Evolutionary conservation across 1,140 invertebrate species (phyloP).

Genomic region (Cotesia glomerata): DNA sequence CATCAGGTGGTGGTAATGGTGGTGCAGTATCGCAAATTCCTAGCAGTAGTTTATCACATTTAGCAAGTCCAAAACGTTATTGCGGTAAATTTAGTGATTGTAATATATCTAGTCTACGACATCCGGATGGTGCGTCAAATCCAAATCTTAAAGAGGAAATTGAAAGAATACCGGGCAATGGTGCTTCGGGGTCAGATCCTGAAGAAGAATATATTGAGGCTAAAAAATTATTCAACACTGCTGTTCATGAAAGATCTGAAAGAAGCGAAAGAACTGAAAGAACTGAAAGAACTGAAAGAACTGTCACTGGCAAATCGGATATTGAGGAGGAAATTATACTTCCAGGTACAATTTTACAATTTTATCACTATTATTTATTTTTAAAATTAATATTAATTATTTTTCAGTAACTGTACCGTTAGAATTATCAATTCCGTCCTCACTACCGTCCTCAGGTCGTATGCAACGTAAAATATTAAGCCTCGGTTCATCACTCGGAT

Average conservation of each 20-base stretch:
- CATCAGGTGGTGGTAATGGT: too few species aligned
- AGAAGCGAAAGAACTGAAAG: slow-evolving; percentile 39
- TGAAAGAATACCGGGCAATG: slow-evolving; percentile 73
- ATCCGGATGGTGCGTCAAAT: slow-evolving; percentile 90
- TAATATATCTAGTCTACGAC: slow-evolving; percentile 78
- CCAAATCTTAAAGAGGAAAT: slow-evolving; percentile 80
- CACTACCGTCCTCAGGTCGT: slow-evolving; percentile 63
- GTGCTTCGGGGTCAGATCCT: slow-evolving; percentile 68
- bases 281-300: slow-evolving; percentile 55
- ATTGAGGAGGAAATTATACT: slow-evolving; percentile 62
- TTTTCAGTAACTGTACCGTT: slow-evolving; percentile 49
- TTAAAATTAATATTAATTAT: not conserved
- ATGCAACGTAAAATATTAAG: slow-evolving; percentile 66
- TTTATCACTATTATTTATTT: not conserved
- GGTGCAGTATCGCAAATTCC: too few species aligned
- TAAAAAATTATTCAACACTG: slow-evolving; percentile 65
- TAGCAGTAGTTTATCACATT: slow-evolving; percentile 58
- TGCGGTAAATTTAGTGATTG: slow-evolving; percentile 60
- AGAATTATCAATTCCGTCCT: slow-evolving; percentile 62
- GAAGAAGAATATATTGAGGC: slow-evolving; percentile 67
- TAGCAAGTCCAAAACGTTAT: slow-evolving; percentile 59
- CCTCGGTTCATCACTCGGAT: slow-evolving; percentile 65
- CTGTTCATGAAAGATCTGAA: slow-evolving; percentile 49
- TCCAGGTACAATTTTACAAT: slow-evolving; percentile 48
- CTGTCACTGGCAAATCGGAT: slow-evolving; percentile 63